Conservation (phyloP, 2,797 vertebrate genomes). For the Silurus lanzhouensis region DNA sequence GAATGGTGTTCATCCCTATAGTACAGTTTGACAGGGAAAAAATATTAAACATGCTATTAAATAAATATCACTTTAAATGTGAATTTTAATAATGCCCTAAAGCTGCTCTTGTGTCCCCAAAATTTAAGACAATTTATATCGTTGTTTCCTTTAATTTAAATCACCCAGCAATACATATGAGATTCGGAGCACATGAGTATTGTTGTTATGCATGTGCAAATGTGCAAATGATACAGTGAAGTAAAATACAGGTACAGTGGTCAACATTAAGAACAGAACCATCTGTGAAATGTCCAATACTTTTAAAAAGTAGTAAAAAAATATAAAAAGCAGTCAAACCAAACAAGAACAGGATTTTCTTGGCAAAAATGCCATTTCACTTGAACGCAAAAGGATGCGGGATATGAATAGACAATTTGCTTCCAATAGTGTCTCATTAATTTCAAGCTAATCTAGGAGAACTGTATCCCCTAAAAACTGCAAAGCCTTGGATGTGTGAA, state of each 20-base stretch:
- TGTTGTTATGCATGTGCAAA: neutral
- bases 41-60: neutral
- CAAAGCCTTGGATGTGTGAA: slow-evolving; percentile 7
- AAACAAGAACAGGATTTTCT: slow-evolving; percentile 14
- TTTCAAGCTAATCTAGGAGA: neutral
- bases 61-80: too few relatives aligned
- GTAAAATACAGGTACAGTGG: neutral
- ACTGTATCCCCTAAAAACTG: neutral
- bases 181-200: neutral
- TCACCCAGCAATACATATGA: neutral
- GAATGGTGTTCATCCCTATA: neutral
- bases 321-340: neutral
- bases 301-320: neutral
- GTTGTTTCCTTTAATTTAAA: neutral
- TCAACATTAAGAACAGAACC: neutral
- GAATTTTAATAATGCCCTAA: neutral
- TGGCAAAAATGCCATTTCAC: neutral
- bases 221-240: neutral
- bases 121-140: neutral
- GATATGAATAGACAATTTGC: slow-evolving; percentile 1
- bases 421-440: slow-evolving; percentile 1
- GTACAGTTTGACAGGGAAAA: neutral
- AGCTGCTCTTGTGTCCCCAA: neutral
- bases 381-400: neutral
- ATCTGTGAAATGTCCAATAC: slow-evolving; percentile 1